phyloP scores from a whole-genome alignment of 2,113 vertebrate species.

The Delphinus delphis region DNA sequence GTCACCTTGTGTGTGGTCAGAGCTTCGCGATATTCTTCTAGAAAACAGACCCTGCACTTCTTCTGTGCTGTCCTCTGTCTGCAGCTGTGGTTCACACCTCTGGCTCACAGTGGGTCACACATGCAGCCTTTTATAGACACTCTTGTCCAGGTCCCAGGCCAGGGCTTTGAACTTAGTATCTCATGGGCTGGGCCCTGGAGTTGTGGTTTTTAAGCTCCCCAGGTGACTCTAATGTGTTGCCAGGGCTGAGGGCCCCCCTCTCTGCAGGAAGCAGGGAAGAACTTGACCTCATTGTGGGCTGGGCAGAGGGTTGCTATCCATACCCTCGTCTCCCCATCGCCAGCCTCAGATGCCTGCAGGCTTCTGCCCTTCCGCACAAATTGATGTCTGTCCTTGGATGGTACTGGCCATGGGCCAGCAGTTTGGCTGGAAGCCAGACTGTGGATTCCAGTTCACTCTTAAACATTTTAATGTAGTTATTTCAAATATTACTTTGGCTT shows the following conservation, averaged over 20 bases:
- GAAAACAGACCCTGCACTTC: neutral
- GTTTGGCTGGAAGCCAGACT: neutral
- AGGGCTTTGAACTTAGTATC: neutral
- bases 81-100: neutral
- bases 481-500: neutral
- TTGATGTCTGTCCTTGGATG: neutral
- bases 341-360: neutral
- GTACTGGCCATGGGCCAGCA: rapidly evolving
- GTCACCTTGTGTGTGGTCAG: neutral
- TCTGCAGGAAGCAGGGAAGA: neutral
- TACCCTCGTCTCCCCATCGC: rapidly evolving
- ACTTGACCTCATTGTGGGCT: neutral
- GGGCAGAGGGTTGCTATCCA: too few species aligned
- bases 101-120: neutral
- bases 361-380: neutral
- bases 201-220: neutral
- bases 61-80: neutral
- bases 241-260: rapidly evolving
- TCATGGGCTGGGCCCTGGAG: rapidly evolving
- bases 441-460: neutral
- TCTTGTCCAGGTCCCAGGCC: neutral
- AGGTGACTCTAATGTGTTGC: neutral
- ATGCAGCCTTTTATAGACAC: neutral
- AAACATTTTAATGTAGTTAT: neutral
- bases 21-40: neutral